A percentile compares a stretch with the other conserved stretches of the same genome.
These are phyloP conservation scores for Epiperipatus broadwayi DNA, from an alignment of 2,888 invertebrate genomes.

Conservation along the genomic window DNA sequence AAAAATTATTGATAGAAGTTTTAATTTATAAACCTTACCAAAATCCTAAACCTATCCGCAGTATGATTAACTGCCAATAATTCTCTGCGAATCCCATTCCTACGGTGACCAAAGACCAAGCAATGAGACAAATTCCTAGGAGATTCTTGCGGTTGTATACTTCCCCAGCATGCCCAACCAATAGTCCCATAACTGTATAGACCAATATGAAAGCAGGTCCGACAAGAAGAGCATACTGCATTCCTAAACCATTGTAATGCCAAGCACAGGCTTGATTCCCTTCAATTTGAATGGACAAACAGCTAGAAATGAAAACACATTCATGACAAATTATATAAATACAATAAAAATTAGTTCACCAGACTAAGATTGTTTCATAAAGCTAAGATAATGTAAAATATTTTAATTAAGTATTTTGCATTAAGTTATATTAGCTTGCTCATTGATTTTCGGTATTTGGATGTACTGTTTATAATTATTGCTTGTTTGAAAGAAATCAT, in stretches of 20 bases:
- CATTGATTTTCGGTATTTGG: too few species aligned
- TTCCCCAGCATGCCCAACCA: conserved; percentile 53
- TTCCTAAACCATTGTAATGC: conserved; percentile 76
- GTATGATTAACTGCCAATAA: conserved; percentile 72
- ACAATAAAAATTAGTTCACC: too few species aligned
- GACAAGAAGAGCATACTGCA: conserved; percentile 76
- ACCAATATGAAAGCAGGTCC: conserved; percentile 82
- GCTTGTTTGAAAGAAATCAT: too few species aligned
- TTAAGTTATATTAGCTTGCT: too few species aligned
- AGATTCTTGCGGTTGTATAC: conserved; percentile 55
- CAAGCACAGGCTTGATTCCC: conserved; percentile 65
- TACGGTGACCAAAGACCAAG: conserved; percentile 62
- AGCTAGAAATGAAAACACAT: too few species aligned
- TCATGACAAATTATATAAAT: too few species aligned
- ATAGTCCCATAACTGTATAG: conserved; percentile 67
- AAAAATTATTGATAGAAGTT: not conserved
- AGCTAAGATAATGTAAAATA: too few species aligned
- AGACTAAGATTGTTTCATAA: too few species aligned
- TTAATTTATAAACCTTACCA: too few species aligned
- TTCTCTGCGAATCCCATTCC: conserved; percentile 63
- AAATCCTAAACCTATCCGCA: conserved; percentile 66
- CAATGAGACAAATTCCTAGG: conserved; percentile 51
- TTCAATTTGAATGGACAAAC: too few species aligned
- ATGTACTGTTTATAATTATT: too few species aligned
- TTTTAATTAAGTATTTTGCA: too few species aligned